Percentiles rank a stretch among this genome's conserved stretches.
Conservation (phyloP, 1,140 invertebrate genomes). For the Bacillus rossius region DNA sequence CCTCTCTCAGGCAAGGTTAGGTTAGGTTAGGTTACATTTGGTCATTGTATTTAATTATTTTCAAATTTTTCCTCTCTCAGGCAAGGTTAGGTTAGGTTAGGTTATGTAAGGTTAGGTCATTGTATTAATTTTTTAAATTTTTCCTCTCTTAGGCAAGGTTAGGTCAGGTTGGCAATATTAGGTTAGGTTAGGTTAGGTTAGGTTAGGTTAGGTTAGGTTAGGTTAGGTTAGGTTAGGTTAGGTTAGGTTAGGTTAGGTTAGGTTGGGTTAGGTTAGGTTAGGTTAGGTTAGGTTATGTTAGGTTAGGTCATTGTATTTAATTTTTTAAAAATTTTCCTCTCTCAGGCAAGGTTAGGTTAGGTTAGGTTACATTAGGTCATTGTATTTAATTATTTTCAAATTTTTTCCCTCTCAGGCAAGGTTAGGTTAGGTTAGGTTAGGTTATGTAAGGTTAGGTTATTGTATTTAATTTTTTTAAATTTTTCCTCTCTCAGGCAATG, state of each 20-base stretch:
- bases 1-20: constrained; percentile 15
- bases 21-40: constrained; percentile 12
- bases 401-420: too few relatives aligned
- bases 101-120: constrained; percentile 17
- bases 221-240: constrained; percentile 15
- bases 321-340: too few relatives aligned
- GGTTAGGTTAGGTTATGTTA: too few relatives aligned
- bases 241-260: constrained; percentile 15
- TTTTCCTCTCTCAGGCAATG: too few relatives aligned
- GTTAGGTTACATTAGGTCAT: too few relatives aligned
- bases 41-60: constrained; percentile 14
- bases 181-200: constrained; percentile 19
- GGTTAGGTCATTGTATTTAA: too few relatives aligned
- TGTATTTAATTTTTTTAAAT: too few relatives aligned
- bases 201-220: constrained; percentile 23
- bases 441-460: constrained; percentile 31
- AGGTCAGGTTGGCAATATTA: constrained; percentile 14
- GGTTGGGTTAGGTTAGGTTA: constrained; percentile 9
- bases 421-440: constrained; percentile 29
- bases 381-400: too few relatives aligned
- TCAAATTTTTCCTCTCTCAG: constrained; percentile 8
- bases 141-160: constrained; percentile 15
- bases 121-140: too few relatives aligned
- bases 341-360: too few relatives aligned
- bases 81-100: constrained; percentile 15